These are phyloP conservation scores for Acanthosepion lycidas DNA, from an alignment of 2,888 invertebrate genomes.

Conservation along the genomic window DNA sequence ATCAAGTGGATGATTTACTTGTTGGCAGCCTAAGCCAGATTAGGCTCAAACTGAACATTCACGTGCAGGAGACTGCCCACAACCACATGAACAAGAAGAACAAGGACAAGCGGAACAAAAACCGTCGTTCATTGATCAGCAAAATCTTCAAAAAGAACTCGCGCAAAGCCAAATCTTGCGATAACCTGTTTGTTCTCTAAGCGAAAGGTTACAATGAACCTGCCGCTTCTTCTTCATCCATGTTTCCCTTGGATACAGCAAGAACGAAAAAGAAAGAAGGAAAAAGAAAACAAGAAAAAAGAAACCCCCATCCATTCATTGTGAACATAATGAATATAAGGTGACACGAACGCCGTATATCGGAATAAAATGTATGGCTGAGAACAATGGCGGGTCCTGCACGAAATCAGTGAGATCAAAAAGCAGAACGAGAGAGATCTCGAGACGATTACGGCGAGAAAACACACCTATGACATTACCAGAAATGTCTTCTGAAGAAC, in stretches of 20 bases:
- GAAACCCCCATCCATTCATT: background rate
- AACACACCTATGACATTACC: background rate
- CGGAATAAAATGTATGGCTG: background rate
- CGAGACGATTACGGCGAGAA: background rate
- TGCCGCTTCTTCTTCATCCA: background rate
- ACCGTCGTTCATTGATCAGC: conserved; percentile 49
- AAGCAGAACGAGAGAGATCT: background rate
- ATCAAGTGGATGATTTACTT: conserved; percentile 94
- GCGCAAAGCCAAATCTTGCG: conserved; percentile 50
- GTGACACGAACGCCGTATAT: background rate
- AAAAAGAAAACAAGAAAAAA: background rate
- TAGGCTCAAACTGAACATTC: conserved; percentile 80
- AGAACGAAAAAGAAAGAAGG: background rate
- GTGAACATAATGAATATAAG: background rate
- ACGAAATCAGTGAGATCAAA: background rate
- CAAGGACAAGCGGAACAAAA: conserved; percentile 48
- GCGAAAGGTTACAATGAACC: background rate
- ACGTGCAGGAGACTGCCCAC: conserved; percentile 50
- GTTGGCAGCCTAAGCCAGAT: conserved; percentile 94
- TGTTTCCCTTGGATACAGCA: background rate
- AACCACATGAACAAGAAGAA: conserved; percentile 45
- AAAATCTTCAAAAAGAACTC: conserved; percentile 51
- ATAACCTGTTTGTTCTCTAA: conserved; percentile 49
- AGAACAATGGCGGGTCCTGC: background rate
- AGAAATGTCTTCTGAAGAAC: background rate